Percentiles rank a stretch among this genome's conserved stretches.
Evolutionary conservation across 2,113 vertebrate species (phyloP).

Genomic region (Barbus barbus): DNA sequence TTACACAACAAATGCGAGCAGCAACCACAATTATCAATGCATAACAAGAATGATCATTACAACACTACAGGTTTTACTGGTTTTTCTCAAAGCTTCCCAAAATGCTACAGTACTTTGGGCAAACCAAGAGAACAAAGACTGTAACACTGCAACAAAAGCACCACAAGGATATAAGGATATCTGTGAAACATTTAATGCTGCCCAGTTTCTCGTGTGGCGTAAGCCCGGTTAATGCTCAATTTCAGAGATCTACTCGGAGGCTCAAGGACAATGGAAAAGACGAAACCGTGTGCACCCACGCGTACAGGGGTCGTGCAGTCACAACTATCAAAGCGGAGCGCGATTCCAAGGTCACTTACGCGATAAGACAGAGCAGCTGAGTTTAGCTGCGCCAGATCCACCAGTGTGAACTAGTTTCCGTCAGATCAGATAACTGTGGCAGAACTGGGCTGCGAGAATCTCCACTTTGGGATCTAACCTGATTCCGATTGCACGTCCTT

Average conservation of each 20-base stretch:
- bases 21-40: constrained; percentile 86
- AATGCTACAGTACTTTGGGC: constrained; percentile 79
- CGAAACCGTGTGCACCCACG: background rate
- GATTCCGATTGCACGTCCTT: constrained; percentile 74
- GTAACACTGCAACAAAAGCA: constrained; percentile 67
- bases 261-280: background rate
- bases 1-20: constrained; percentile 97
- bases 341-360: no score
- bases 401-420: constrained; percentile 73
- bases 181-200: constrained; percentile 49
- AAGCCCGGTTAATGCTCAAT: constrained; percentile 41
- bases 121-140: constrained; percentile 87
- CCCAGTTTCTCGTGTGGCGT: constrained; percentile 40
- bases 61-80: constrained; percentile 82
- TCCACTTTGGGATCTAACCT: constrained; percentile 80
- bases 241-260: background rate
- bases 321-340: no score
- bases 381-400: constrained; percentile 37
- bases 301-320: background rate
- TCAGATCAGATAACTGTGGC: constrained; percentile 69
- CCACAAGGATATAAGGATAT: constrained; percentile 99
- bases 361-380: constrained; percentile 46
- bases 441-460: constrained; percentile 76
- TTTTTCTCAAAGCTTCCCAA: constrained; percentile 92
- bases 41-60: constrained; percentile 82